Evolutionary conservation across 2,888 invertebrate genomes (phyloP), one percentile per base, ranked within the genome.

Genomic region (Nebria salina): DNA sequence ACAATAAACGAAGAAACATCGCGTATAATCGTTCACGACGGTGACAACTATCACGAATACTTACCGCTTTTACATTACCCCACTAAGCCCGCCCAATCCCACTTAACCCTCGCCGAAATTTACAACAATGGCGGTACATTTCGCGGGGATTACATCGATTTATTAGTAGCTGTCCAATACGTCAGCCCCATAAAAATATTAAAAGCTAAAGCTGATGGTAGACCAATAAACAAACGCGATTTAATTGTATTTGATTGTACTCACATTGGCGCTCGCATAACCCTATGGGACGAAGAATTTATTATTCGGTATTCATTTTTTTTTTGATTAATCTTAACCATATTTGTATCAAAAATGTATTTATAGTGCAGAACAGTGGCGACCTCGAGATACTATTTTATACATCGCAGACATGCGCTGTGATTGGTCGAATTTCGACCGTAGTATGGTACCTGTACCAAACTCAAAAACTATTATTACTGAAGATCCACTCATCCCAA

Each of bases 201-300:
- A 11, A 92, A 90, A 83, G 92, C 93, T 0, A 93, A 91, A 88
- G 87, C 90, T 83, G 93, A 93, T 43, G 78, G 78, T 42, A 65
- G 78, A 11, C 68, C 65, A 42, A 11, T 78, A 41, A 65, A 8
- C 9, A 78, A 78, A 74, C 13, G 78, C 0, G 78, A 78, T 65
- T 13, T 78, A 7, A 92, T 93, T 83, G 91, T 95, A 7, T 92
- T 92, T 86, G 94, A 93, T 89, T 92, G 90, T 85, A 93, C 91
- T 15, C 91, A 90, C 65, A 84, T 86, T 25, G 93, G 92, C n/a
- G 89, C 93, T 7, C 88, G 91, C 25, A 87, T 93, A 78, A 88
- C 93, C 65, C 89, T 95, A 72, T 96, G 95, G 92, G 94, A 95
- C 83, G 89, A 90, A 2, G 94, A 95, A 83, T 92, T 93, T 86